These are phyloP conservation scores for Eueides isabella DNA, from an alignment of 1,140 invertebrate species.

Conservation along the genomic window DNA sequence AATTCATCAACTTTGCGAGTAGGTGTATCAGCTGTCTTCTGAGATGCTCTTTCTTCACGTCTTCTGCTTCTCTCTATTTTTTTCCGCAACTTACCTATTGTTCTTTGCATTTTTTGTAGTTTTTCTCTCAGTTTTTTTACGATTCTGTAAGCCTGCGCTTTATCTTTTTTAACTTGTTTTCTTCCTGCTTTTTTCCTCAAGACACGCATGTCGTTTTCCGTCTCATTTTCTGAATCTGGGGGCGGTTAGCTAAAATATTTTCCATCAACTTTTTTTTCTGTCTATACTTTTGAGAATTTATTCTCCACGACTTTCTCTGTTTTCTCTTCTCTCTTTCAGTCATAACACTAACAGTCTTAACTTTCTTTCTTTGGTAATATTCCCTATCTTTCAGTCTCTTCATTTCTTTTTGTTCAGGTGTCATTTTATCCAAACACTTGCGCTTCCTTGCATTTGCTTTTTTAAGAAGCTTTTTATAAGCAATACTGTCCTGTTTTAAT, in stretches of 20 bases:
- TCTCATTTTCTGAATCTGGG: slow-evolving; percentile 7
- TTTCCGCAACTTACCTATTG: slow-evolving; percentile 18
- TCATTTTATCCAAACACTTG: slow-evolving; percentile 38
- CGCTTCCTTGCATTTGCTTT: slow-evolving; percentile 35
- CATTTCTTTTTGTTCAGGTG: slow-evolving; percentile 34
- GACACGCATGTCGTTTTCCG: no score
- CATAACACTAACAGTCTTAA: slow-evolving; percentile 41
- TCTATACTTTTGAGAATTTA: slow-evolving; percentile 34
- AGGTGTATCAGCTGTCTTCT: slow-evolving; percentile 15
- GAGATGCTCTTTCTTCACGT: slow-evolving; percentile 19
- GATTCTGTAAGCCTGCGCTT: slow-evolving; percentile 13
- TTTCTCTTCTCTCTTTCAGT: slow-evolving; percentile 39
- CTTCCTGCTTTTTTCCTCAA: not conserved
- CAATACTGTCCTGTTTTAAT: slow-evolving; percentile 19
- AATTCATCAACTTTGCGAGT: slow-evolving; percentile 18
- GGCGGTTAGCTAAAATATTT: slow-evolving; percentile 14
- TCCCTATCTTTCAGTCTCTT: slow-evolving; percentile 37
- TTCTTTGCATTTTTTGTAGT: slow-evolving; percentile 3
- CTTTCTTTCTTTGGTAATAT: slow-evolving; percentile 39
- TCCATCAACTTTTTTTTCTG: slow-evolving; percentile 22
- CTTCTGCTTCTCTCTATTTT: not conserved
- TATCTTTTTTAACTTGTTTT: slow-evolving; percentile 19
- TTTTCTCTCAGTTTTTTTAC: slow-evolving; percentile 9
- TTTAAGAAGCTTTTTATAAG: slow-evolving; percentile 35
- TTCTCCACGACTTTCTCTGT: slow-evolving; percentile 35